These are phyloP conservation scores for Salvator merianae DNA, from an alignment of 2,113 vertebrate genomes.

Conservation along the genomic window DNA sequence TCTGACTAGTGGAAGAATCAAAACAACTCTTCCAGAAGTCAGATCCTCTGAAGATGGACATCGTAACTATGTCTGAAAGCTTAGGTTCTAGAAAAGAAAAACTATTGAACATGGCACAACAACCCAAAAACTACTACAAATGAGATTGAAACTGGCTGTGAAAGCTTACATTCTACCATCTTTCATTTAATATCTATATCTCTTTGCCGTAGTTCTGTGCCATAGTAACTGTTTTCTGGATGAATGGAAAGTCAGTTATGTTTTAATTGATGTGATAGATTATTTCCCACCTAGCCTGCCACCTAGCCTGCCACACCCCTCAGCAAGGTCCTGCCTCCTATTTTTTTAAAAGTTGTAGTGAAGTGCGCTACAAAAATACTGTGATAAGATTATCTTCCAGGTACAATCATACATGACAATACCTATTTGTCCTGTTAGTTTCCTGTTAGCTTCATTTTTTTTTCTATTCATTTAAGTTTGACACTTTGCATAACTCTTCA, in stretches of 20 bases:
- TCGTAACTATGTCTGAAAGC: no score
- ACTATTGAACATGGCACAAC: no score
- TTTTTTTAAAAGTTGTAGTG: constrained; percentile 17
- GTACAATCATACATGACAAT: no score
- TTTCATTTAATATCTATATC: not conserved
- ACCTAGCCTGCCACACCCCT: not conserved
- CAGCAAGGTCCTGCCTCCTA: constrained; percentile 7
- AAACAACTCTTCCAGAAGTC: no score
- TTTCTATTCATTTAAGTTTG: not conserved
- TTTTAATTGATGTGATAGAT: not conserved
- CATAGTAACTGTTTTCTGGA: not conserved
- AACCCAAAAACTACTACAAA: no score
- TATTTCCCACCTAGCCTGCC: not conserved
- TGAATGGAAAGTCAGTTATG: not conserved
- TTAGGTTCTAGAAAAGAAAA: no score
- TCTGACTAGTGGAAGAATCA: no score
- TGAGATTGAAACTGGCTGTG: no score
- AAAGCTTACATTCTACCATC: no score
- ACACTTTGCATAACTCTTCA: constrained; percentile 14
- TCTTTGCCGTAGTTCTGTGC: not conserved
- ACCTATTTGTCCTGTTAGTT: not conserved
- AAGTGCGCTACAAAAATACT: not conserved
- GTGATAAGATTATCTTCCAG: constrained; percentile 21
- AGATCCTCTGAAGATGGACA: no score
- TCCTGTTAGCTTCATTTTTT: not conserved